Conservation (phyloP, 2,113 vertebrate genomes). For the Laticauda colubrina region DNA sequence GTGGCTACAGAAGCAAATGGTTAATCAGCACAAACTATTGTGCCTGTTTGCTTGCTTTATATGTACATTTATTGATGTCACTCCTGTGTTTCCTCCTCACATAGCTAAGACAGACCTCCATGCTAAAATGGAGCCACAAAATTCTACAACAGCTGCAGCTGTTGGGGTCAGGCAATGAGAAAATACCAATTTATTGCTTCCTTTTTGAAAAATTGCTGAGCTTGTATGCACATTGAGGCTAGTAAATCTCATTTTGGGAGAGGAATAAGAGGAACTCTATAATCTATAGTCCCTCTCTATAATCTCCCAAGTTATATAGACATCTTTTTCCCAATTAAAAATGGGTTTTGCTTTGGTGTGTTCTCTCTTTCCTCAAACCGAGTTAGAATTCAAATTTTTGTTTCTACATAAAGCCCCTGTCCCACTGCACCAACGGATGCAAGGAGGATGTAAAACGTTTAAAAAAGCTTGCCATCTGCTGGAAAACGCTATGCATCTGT, state of each 20-base stretch:
- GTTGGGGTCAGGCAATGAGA: not conserved
- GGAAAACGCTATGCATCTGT: too few relatives aligned
- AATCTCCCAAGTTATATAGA: not conserved
- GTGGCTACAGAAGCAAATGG: not conserved
- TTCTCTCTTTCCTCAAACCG: not conserved
- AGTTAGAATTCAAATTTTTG: not conserved
- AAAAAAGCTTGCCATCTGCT: too few relatives aligned
- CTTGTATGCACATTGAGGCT: not conserved
- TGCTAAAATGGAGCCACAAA: not conserved
- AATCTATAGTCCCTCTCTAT: not conserved
- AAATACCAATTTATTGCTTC: not conserved
- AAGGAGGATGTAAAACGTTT: too few relatives aligned
- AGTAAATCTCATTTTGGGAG: not conserved
- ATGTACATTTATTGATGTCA: not conserved
- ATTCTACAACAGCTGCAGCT: not conserved
- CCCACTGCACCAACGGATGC: too few relatives aligned
- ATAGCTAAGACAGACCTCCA: not conserved
- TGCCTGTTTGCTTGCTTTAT: not conserved
- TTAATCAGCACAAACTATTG: not conserved
- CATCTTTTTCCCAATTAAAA: not conserved
- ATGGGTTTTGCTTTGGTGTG: not conserved
- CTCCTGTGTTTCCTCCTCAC: not conserved
- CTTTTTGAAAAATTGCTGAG: not conserved
- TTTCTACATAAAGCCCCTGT: not conserved
- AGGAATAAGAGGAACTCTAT: not conserved